Evolutionary conservation across 2,113 vertebrate genomes (phyloP).

Genomic region (Helogale parvula): DNA sequence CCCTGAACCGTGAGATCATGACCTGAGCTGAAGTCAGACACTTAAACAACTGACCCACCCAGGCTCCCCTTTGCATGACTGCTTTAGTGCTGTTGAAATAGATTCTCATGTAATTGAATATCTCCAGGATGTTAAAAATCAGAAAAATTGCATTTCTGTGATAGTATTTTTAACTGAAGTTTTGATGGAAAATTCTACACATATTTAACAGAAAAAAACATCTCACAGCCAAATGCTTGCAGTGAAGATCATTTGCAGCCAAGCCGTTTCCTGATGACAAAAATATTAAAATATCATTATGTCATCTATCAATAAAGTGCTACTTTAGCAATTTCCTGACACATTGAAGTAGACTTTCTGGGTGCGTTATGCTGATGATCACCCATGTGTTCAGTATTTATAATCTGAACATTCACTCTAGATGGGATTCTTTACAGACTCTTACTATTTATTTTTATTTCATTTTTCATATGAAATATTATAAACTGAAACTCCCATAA

Average conservation of each 20-base stretch:
- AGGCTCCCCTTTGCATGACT: neutral
- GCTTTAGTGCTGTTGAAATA: neutral
- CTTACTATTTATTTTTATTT: conserved; percentile 32
- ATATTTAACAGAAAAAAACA: neutral
- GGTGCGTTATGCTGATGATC: neutral
- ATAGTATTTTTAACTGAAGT: neutral
- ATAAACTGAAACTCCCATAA: neutral
- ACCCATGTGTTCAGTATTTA: conserved; percentile 18
- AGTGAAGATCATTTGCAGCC: conserved; percentile 13
- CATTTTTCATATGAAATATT: neutral
- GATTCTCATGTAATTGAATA: neutral
- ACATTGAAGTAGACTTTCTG: neutral
- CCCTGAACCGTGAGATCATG: no score
- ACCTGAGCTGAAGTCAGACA: no score
- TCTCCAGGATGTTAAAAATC: neutral
- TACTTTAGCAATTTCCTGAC: conserved; percentile 51
- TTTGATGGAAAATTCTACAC: conserved; percentile 56
- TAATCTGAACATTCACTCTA: neutral
- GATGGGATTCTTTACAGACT: neutral
- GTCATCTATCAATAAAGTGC: conserved; percentile 48
- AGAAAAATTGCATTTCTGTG: neutral
- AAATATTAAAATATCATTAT: conserved; percentile 39
- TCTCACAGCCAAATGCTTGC: neutral
- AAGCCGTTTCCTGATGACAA: conserved; percentile 43
- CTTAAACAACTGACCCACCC: no score